phyloP scores from a whole-genome alignment of 2,113 vertebrate species.

The Mastomys natalensis region DNA sequence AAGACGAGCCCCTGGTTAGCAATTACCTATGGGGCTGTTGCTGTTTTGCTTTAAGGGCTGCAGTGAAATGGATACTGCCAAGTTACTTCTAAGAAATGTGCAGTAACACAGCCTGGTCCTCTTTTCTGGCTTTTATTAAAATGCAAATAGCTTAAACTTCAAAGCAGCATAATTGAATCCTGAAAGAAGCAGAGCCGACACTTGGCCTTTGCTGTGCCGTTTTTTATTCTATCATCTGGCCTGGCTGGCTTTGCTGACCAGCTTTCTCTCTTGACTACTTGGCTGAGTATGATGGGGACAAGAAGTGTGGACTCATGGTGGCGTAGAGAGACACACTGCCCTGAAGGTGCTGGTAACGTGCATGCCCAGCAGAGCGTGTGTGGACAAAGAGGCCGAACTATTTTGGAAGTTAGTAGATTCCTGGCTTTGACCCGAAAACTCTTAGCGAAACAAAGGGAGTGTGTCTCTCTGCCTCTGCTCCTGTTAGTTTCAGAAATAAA shows the following conservation, averaged over 20 bases:
- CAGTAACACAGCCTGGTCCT: conserved; percentile 15
- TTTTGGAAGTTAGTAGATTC: not conserved
- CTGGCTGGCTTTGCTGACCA: conserved; percentile 32
- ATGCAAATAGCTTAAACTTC: conserved; percentile 66
- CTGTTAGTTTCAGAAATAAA: conserved; percentile 7
- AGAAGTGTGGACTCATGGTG: not conserved
- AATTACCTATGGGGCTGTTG: conserved; percentile 38
- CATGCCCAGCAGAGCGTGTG: not conserved
- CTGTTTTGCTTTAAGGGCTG: conserved; percentile 61
- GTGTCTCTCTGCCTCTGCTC: not conserved
- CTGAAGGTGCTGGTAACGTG: not conserved
- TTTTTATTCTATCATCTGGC: conserved; percentile 20
- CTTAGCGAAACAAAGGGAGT: not conserved
- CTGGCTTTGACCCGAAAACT: not conserved
- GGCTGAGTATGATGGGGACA: conserved; percentile 7
- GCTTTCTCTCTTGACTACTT: not conserved
- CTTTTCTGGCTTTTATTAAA: conserved; percentile 66
- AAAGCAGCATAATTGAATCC: conserved; percentile 61
- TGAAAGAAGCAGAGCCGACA: conserved; percentile 23
- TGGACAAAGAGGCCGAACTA: not conserved
- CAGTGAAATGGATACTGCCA: conserved; percentile 54
- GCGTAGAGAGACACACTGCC: not conserved
- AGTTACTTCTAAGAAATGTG: conserved; percentile 55
- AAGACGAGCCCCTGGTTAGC: conserved; percentile 2
- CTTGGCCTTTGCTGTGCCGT: conserved; percentile 20